Evolutionary conservation across 2,797 vertebrate genomes (phyloP), one percentile per base, ranked within the genome.

Genomic region (Tapera naevia): DNA sequence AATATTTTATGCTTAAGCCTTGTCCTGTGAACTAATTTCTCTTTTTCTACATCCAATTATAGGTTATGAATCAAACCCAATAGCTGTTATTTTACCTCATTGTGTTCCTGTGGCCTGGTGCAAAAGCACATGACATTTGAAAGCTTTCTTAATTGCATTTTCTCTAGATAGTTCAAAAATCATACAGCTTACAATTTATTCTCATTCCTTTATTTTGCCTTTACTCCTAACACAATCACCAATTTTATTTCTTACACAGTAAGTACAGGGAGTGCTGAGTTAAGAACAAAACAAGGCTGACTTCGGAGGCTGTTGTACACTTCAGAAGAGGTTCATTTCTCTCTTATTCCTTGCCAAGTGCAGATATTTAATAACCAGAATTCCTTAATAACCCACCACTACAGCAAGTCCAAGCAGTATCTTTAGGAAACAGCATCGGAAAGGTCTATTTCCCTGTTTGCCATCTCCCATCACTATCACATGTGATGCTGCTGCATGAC

Each of bases 401-500:
- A 75, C 78, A 74, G 75, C 21, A 50, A 81, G 60, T 66, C 89
- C 87, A 87, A 81, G 75, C 53, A 37, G 67, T 97, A 98, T 98
- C 97, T 97, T 92, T 96, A 85, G 96, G 97, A 98, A 98, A 95
- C 97, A 98, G 97, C 91, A 91, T 72, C 10, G 96, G 97, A 97
- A 97, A 96, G n/a, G 73, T 95, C 86, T 81, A 64, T 92, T 97
- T 97, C 96, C 97, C 76, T 67, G 78, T 83, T 80, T 92, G 74
- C 91, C 83, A 69, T 91, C 95, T 97, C 86, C 94, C 95, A 78
- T 89, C 28, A 8, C 93, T 91, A 89, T 95, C 96, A 93, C 2
- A 11, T 78, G 85, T 80, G 67, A 91, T 92, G 97, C 45, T 94
- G 81, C 73, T 93, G 88, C 95, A 86, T 94, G 96, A 96, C 92